phyloP scores from a whole-genome alignment of 2,113 vertebrate genomes.

The Sebastes schlegelii region DNA sequence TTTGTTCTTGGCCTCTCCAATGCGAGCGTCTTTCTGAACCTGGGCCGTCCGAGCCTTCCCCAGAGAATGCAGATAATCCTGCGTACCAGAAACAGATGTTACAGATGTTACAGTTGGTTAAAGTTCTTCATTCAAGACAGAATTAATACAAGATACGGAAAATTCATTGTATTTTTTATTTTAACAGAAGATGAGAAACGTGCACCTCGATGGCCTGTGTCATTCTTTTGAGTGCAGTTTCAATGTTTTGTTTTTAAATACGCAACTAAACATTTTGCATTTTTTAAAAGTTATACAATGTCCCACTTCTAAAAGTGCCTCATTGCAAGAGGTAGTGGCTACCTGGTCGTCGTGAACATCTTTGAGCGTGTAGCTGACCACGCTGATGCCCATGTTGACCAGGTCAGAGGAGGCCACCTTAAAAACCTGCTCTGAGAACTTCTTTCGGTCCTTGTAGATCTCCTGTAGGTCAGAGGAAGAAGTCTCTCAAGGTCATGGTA shows the following conservation, averaged over 20 bases:
- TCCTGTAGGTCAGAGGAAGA: conserved; percentile 80
- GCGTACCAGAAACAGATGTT: not conserved
- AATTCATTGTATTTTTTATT: too few species aligned
- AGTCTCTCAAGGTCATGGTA: not conserved
- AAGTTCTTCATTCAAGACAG: not conserved
- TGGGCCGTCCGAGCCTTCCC: conserved; percentile 92
- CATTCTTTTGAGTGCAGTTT: not conserved
- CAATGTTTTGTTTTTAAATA: not conserved
- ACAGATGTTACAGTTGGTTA: not conserved
- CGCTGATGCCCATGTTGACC: conserved; percentile 96
- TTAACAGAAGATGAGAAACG: not conserved
- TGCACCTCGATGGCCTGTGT: not conserved
- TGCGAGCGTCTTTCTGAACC: conserved; percentile 92
- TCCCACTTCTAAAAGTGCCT: not conserved
- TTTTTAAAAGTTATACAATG: not conserved
- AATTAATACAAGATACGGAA: not conserved
- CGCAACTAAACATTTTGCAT: too few species aligned
- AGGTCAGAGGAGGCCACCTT: conserved; percentile 94
- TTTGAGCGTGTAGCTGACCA: conserved; percentile 95
- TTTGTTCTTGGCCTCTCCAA: conserved; percentile 92
- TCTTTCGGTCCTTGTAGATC: conserved; percentile 95
- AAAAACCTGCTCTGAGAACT: conserved; percentile 95
- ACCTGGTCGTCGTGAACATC: conserved; percentile 90
- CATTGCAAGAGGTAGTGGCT: not conserved
- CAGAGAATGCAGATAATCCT: conserved; percentile 92